Conservation (phyloP, 1,140 invertebrate species). For the Fopius arisanus region DNA sequence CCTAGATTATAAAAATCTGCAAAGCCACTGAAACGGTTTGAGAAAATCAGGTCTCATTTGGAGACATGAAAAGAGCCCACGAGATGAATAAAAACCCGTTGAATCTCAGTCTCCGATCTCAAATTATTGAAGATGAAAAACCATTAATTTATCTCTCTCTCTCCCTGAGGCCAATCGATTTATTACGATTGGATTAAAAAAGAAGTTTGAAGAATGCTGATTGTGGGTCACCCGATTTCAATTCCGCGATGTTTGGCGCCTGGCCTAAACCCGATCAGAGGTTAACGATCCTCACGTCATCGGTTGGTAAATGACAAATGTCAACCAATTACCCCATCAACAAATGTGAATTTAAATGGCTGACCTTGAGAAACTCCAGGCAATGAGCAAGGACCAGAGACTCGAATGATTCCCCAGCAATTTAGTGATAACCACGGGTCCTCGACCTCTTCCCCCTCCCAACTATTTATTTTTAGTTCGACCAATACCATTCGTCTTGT, state of each 20-base stretch:
- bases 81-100: too few species aligned
- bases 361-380: not conserved
- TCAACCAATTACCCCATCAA: not conserved
- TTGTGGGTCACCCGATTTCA: conserved; percentile 52
- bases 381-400: not conserved
- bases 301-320: conserved; percentile 22
- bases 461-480: conserved; percentile 19
- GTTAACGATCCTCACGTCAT: conserved; percentile 53
- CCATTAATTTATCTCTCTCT: too few species aligned
- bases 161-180: conserved; percentile 19
- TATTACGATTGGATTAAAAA: conserved; percentile 41
- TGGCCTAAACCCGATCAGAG: conserved; percentile 48
- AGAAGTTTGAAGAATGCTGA: conserved; percentile 14
- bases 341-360: not conserved
- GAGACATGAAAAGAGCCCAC: too few species aligned
- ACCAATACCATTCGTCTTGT: conserved; percentile 23
- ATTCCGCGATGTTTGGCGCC: conserved; percentile 49
- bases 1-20: too few species aligned
- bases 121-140: too few species aligned
- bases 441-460: conserved; percentile 21
- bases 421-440: conserved; percentile 13
- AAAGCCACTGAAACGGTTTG: too few species aligned
- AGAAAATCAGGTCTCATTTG: not conserved
- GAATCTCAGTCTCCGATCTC: too few species aligned
- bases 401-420: not conserved